Evolutionary conservation across 2,797 vertebrate genomes (phyloP).

Genomic region (Sebastes oblongus): DNA sequence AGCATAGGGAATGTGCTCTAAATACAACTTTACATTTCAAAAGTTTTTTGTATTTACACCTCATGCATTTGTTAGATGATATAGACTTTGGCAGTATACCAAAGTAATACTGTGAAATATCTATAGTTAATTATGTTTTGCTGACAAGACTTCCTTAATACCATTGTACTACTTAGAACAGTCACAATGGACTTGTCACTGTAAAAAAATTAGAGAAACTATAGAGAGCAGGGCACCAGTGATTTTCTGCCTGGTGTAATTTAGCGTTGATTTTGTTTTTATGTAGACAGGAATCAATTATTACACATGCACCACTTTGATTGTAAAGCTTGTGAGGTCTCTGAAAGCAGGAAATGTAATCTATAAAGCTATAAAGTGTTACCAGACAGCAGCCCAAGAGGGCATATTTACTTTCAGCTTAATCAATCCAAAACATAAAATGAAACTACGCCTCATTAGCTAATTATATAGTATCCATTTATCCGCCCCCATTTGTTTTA

Average conservation of each 20-base stretch:
- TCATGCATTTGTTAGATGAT: not conserved
- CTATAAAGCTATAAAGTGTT: conserved; percentile 50
- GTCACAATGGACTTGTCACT: not conserved
- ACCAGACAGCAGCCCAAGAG: not conserved
- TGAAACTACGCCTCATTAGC: conserved; percentile 45
- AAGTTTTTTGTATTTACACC: not conserved
- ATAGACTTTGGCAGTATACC: not conserved
- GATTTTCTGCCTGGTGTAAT: not conserved
- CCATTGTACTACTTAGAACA: not conserved
- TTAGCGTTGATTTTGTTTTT: conserved; percentile 35
- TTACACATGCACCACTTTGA: conserved; percentile 38
- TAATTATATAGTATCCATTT: conserved; percentile 41
- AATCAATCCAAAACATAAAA: conserved; percentile 59
- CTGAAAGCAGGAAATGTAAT: conserved; percentile 33
- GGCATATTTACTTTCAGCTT: conserved; percentile 38
- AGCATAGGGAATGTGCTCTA: not conserved
- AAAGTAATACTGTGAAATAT: not conserved
- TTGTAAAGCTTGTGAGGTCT: conserved; percentile 27
- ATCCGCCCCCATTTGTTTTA: conserved; percentile 17
- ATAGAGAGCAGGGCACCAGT: not conserved
- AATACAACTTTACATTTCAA: too few species aligned
- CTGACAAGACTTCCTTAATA: not conserved
- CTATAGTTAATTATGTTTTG: not conserved
- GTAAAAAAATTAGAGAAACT: not conserved
- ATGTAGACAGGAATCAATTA: conserved; percentile 34